Conservation (phyloP, 1,140 invertebrate species). For the Solenopsis fugax region DNA sequence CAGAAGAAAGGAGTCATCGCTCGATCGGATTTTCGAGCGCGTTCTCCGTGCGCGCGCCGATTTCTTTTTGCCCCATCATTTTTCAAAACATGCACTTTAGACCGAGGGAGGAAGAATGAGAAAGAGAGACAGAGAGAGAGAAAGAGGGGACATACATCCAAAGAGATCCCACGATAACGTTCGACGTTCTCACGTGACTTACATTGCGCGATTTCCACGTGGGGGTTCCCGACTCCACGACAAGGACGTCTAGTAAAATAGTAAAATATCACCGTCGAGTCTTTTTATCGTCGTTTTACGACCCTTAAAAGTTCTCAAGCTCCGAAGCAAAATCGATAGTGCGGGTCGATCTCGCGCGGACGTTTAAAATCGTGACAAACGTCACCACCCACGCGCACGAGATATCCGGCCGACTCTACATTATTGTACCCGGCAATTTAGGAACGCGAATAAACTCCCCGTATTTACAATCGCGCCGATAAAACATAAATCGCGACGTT, state of each 20-base stretch:
- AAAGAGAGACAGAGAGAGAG: background rate
- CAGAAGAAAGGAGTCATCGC: slow-evolving; percentile 49
- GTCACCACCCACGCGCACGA: slow-evolving; percentile 72
- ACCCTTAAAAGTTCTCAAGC: slow-evolving; percentile 70
- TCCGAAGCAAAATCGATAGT: slow-evolving; percentile 64
- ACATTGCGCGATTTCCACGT: slow-evolving; percentile 57
- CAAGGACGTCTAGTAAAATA: slow-evolving; percentile 74
- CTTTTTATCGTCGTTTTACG: slow-evolving; percentile 74
- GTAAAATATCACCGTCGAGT: slow-evolving; percentile 73
- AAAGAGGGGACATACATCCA: background rate
- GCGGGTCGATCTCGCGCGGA: slow-evolving; percentile 71
- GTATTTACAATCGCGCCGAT: slow-evolving; percentile 70
- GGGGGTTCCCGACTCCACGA: slow-evolving; percentile 63
- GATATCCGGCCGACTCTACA: slow-evolving; percentile 69
- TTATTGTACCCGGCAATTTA: slow-evolving; percentile 70
- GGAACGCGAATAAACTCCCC: slow-evolving; percentile 71
- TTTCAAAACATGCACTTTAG: slow-evolving; percentile 8
- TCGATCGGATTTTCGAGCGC: slow-evolving; percentile 26
- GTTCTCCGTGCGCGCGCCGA: background rate
- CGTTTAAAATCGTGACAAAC: slow-evolving; percentile 77
- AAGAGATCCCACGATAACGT: slow-evolving; percentile 47
- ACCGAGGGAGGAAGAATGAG: background rate
- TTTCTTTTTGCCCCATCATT: slow-evolving; percentile 33
- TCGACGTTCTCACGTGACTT: background rate
- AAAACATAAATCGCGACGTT: slow-evolving; percentile 66